Evolutionary conservation across 2,888 invertebrate genomes (phyloP), one percentile per base, ranked within the genome.

Genomic region (Caenorhabditis becei): DNA sequence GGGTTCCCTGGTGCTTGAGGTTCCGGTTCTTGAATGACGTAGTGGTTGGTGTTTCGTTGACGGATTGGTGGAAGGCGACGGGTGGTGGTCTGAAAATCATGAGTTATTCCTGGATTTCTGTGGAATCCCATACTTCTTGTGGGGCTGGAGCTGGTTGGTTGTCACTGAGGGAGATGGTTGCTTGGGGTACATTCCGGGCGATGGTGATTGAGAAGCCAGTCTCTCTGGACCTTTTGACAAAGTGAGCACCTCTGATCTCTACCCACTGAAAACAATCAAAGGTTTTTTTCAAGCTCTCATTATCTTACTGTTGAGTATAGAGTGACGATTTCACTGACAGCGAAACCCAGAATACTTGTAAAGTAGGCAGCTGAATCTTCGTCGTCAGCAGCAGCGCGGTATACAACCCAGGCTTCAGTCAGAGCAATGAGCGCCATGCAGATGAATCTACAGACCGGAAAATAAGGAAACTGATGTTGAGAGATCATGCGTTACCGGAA

Each of bases 201-300:
- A 85, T 77, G 18, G 87, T 86, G n/a, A 88, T 84, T 4, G 87
- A 87, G 70, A 87, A 89, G n/a, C 89, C 89, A 0, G 89, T 89
- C 14, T 89, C 89, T 10, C 86, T 86, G 10, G 87, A 87, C 23
- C 84, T 67, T 62, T 89, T 89, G 51, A 88, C 81, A 67, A 89
- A 89, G 58, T 88, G 83, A 28, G 82, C 71, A 69, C 88, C 88
- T 28, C 83, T 67, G n/a, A 88, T 32, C 80, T 88, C 86, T 54
- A 75, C 61, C 53, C 77, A 78, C 89, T 88, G 62, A 83, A 51
- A 37, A n/a, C n/a, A n/a, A n/a, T n/a, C n/a, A n/a, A n/a, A n/a
- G n/a, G n/a, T n/a, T 56, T 7, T 16, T 53, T 59, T 37, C 7
- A 24, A 32, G 28, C 20, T 7, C n/a, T 7, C 5, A 26, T n/a